Base-by-base conservation (phyloP, 1,140 invertebrate species). In the Aphidius gifuensis region DNA sequence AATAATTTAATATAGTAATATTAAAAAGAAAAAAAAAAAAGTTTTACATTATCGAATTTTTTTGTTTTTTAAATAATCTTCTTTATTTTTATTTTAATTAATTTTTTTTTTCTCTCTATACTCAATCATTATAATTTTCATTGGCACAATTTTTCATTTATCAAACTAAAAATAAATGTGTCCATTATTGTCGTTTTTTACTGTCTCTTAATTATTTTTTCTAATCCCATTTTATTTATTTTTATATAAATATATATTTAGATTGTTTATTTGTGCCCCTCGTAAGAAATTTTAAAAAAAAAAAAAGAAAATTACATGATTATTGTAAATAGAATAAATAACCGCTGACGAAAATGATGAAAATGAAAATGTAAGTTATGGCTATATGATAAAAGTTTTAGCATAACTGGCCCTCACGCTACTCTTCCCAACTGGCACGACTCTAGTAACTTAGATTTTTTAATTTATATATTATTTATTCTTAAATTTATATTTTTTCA, bases 371-470 rank as follows among this genome's bases (percentile, higher is more conserved):
- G 78, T 80, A 80, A 79, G 78, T 80, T 78, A 73, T 74, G 51
- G 60, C 60, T 71, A 75, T 74, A 71, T 76, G 69, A 61, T 61
- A 61, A 61, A 72, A 69, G 69, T 71, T 68, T 72, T 74, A 73
- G 70, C 66, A 68, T 73, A 74, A 74, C 76, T 77, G 69, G 72
- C 67, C 76, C 71, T 75, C 75, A 78, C 73, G 73, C 74, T 79
- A 77, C 71, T 78, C 70, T 75, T 79, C 77, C 76, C 76, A 78
- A 80, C 75, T 80, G 76, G 78, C 77, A 80, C 77, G 78, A 78
- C 68, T 75, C 67, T 74, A 74, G 71, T 77, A 64, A 76, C 69
- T 64, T 72, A 71, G 69, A 56, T 6, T 62, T 51, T 46, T 39
- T 59, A 16, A n/a, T n/a, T n/a, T n/a, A n/a, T n/a, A n/a, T 59